Percentiles rank a stretch among this genome's conserved stretches.
These are phyloP conservation scores for Phaethon lepturus DNA, from an alignment of 2,113 vertebrate species.

Conservation along the genomic window DNA sequence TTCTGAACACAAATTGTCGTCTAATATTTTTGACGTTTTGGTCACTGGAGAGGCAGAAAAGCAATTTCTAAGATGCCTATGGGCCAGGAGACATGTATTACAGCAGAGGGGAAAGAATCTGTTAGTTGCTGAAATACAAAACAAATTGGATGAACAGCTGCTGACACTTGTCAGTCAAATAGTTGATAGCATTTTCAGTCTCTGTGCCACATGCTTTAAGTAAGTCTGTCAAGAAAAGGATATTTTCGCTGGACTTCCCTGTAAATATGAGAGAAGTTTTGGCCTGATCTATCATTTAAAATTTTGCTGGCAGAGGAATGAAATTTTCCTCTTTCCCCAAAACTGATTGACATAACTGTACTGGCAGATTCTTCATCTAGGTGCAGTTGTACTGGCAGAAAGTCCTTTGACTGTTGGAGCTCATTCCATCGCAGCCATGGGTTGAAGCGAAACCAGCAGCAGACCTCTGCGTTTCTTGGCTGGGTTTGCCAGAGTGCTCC, in stretches of 20 bases:
- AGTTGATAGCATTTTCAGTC: slow-evolving; percentile 75
- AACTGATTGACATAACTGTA: slow-evolving; percentile 61
- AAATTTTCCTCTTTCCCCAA: slow-evolving; percentile 35
- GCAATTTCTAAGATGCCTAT: slow-evolving; percentile 58
- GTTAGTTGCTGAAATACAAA: slow-evolving; percentile 71
- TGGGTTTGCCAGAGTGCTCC: neutral
- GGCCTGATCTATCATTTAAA: slow-evolving; percentile 64
- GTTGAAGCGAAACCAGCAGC: slow-evolving; percentile 7
- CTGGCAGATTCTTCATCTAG: slow-evolving; percentile 54
- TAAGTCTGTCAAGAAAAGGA: slow-evolving; percentile 69
- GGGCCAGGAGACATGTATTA: slow-evolving; percentile 59
- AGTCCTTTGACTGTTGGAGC: slow-evolving; percentile 55
- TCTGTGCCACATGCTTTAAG: slow-evolving; percentile 72
- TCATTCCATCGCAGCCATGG: neutral
- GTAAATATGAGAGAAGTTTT: slow-evolving; percentile 72
- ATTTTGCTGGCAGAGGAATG: slow-evolving; percentile 63
- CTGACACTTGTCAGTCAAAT: slow-evolving; percentile 77
- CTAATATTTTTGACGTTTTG: slow-evolving; percentile 60
- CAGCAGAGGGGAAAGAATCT: slow-evolving; percentile 66
- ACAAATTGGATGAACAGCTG: slow-evolving; percentile 76
- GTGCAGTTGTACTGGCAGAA: slow-evolving; percentile 57
- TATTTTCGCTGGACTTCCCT: slow-evolving; percentile 68
- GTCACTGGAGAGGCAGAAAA: slow-evolving; percentile 53
- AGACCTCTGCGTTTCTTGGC: neutral
- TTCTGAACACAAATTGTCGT: slow-evolving; percentile 52